Evolutionary conservation across 2,797 vertebrate species (phyloP).

Genomic region (Cryptoblepharus egeriae): DNA sequence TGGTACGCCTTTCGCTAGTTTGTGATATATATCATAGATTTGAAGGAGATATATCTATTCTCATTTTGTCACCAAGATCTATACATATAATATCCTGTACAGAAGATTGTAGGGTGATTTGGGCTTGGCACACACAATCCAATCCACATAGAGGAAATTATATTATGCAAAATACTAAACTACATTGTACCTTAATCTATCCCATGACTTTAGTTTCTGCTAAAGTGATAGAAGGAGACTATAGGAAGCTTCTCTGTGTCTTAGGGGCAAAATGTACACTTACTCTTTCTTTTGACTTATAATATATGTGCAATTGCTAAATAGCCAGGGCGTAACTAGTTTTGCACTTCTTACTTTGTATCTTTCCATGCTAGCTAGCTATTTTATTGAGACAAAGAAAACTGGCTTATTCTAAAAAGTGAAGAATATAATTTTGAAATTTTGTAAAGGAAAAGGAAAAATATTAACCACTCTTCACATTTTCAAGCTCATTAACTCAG

Average conservation of each 20-base stretch:
- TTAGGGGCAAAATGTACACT: not conserved
- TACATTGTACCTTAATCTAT: not conserved
- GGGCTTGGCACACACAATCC: not conserved
- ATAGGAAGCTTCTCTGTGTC: not conserved
- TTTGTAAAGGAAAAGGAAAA: conserved; percentile 10
- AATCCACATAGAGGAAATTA: not conserved
- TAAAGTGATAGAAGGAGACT: not conserved
- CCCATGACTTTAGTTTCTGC: not conserved
- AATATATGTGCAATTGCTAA: not conserved
- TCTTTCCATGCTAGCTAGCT: conserved; percentile 2
- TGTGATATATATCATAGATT: not conserved
- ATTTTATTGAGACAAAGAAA: conserved; percentile 47
- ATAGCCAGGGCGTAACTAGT: not conserved
- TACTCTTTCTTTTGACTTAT: conserved; percentile 2
- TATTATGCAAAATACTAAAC: not conserved
- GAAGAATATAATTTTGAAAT: not conserved
- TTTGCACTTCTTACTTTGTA: too few relatives aligned
- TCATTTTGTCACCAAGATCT: not conserved
- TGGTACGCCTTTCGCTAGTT: too few relatives aligned
- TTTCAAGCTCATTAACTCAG: too few relatives aligned
- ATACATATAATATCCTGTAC: not conserved
- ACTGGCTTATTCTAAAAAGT: conserved; percentile 29
- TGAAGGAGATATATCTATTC: not conserved
- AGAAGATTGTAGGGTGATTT: not conserved
- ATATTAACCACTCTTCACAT: conserved; percentile 44